Base-by-base conservation (phyloP, 2,113 vertebrate species). In the Percina caprodes region DNA sequence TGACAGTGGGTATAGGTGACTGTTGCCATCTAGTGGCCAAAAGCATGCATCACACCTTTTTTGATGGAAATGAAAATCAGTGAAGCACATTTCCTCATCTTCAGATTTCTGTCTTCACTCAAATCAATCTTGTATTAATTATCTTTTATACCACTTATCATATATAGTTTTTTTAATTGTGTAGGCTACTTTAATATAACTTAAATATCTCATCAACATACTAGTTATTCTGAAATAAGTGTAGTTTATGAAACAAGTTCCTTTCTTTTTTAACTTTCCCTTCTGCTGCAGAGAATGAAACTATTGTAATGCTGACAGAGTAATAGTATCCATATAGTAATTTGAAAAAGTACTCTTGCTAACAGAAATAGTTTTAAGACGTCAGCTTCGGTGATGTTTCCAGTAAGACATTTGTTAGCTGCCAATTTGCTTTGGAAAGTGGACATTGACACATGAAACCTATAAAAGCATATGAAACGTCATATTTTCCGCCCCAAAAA, bases 21-120 rank as follows among this genome's bases (percentile, higher is more conserved):
- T 92, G 79, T 80, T 59, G 30, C 83, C 90, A 88, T 83, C 93
- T 93, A 86, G 85, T 89, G 92, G 85, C 35, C 14, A 69, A 49
- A 60, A 5, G 0, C 4, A 11, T 19, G 9, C 52, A 86, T 18
- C 68, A 80, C 88, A 88, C 1, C 15, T 30, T 52, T 1, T n/a
- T 18, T 26, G 10, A 39, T 2, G 0, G 6, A 16, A 68, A 35
- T 26, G 11, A 21, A 55, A 39, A 39, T 46, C 13, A 23, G 6
- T 33, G 14, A 6, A 14, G 9, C 35, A 0, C 6, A 46, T 18
- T 23, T 13, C 10, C 16, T 33, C 6, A 24, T 49, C 26, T 39
- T 18, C 13, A n/a, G 24, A 59, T 74, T 15, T 24, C 7, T 60
- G 39, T 19, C 26, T 19, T 13, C 2, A 23, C 16, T 54, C 12